phyloP scores from a whole-genome alignment of 2,797 vertebrate genomes.

The Gadopsis marmoratus region DNA sequence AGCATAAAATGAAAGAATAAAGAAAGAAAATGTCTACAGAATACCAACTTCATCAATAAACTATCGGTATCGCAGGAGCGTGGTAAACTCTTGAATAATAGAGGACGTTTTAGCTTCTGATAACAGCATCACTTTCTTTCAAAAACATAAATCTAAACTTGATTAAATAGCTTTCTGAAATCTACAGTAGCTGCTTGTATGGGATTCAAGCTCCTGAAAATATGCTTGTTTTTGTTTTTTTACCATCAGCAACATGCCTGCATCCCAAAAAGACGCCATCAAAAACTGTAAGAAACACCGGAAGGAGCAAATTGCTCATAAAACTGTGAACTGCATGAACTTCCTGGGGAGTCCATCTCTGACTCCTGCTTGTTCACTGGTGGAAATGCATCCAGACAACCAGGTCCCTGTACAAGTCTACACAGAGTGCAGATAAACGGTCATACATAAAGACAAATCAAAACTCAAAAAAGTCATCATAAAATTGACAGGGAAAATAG shows the following conservation, averaged over 20 bases:
- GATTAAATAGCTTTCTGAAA: conserved; percentile 5
- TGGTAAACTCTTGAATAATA: no score
- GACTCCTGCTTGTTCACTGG: conserved; percentile 23
- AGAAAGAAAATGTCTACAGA: no score
- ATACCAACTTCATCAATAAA: no score
- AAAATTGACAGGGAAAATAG: no score
- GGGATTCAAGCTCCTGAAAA: not conserved
- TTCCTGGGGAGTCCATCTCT: conserved; percentile 23
- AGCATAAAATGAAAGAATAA: no score
- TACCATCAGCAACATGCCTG: not conserved
- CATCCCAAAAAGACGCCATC: not conserved
- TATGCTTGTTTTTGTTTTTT: not conserved
- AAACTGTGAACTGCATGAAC: conserved; percentile 31
- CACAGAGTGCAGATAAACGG: no score
- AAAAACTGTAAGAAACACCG: conserved; percentile 14
- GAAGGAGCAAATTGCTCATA: conserved; percentile 16
- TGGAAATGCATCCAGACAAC: conserved; percentile 37
- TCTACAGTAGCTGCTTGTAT: not conserved
- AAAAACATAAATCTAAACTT: not conserved
- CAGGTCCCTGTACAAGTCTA: no score
- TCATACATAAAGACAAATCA: no score
- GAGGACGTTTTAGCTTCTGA: no score
- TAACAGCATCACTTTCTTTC: not conserved
- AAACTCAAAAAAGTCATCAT: no score
- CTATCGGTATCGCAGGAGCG: no score